Evolutionary conservation across 2,113 vertebrate species (phyloP), one percentile per base, ranked within the genome.

Genomic region (Erythrocebus patas): DNA sequence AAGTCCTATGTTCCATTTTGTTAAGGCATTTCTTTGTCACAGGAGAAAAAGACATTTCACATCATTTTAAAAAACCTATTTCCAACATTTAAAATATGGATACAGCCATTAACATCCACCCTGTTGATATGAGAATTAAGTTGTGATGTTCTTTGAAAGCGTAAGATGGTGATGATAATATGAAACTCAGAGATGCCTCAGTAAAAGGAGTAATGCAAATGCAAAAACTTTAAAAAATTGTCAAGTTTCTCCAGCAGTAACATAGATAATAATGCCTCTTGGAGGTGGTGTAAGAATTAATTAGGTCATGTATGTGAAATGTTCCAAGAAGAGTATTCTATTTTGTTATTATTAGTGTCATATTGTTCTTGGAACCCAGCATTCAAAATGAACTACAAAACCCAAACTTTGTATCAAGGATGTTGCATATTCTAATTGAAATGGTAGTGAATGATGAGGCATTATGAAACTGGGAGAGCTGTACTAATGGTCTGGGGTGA

Each of bases 101-200:
- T 96, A 27, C 17, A 87, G 57, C 83, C 70, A 89, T 97, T 89
- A 97, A 91, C 84, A 96, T 90, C 94, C 70, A 85, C 83, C 45
- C 38, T 50, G 38, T 66, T 88, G 93, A 55, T 88, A 80, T 43
- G 72, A 96, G 76, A 89, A 95, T 90, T 76, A 73, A 95, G 81
- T 52, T 90, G 81, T 97, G 93, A 94, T 96, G 35, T 94, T 97
- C 95, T 83, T 94, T 82, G 97, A 96, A 96, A 97, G 96, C 81
- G 64, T 17, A 70, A 66, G 59, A 30, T n/a, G 43, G 66, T 61
- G 38, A 64, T 88, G 93, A 59, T 25, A 50, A 30, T 57, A 48
- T 30, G 64, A 80, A 83, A 43, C 18, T 5, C 30, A 35, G 87
- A 76, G 68, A 61, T 89, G 84, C 92, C 85, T 95, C 14, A 1